Percentiles rank a stretch among this genome's conserved stretches.
Evolutionary conservation across 2,797 vertebrate genomes (phyloP).

Genomic region (Amblyraja radiata): DNA sequence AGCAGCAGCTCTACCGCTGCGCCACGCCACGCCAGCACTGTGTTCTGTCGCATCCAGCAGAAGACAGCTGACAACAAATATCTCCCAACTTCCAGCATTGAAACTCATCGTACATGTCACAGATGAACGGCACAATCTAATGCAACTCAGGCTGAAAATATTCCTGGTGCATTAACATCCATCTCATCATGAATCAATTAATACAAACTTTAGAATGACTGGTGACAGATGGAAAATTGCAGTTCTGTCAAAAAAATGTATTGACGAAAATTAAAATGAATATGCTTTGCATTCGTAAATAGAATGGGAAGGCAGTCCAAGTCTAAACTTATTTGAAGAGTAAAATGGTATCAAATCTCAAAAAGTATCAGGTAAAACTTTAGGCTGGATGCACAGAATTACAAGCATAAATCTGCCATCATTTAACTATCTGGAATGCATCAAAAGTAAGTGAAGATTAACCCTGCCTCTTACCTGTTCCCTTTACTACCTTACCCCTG

Average conservation of each 20-base stretch:
- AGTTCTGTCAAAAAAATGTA: slow-evolving; percentile 15
- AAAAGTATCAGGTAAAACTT: not conserved
- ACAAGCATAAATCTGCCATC: not conserved
- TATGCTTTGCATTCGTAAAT: not conserved
- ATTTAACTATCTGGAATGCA: not conserved
- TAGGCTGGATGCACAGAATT: too few relatives aligned
- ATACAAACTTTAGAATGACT: slow-evolving; percentile 17
- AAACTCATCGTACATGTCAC: not conserved
- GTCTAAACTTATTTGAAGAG: not conserved
- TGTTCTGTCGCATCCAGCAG: too few relatives aligned
- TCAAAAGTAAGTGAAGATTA: not conserved
- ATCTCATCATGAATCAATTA: slow-evolving; percentile 20
- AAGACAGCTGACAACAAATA: not conserved
- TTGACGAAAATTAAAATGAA: slow-evolving; percentile 24
- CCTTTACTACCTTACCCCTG: not conserved
- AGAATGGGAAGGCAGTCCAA: slow-evolving; percentile 2
- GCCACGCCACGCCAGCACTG: too few relatives aligned
- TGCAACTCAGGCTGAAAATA: slow-evolving; percentile 7
- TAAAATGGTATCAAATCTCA: not conserved
- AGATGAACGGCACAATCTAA: not conserved
- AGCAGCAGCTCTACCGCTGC: too few relatives aligned
- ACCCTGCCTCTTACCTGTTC: not conserved
- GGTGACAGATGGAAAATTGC: slow-evolving; percentile 4
- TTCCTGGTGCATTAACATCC: not conserved
- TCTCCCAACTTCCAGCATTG: not conserved